Evolutionary conservation across 2,113 vertebrate genomes (phyloP).

Genomic region (Panurus biarmicus): DNA sequence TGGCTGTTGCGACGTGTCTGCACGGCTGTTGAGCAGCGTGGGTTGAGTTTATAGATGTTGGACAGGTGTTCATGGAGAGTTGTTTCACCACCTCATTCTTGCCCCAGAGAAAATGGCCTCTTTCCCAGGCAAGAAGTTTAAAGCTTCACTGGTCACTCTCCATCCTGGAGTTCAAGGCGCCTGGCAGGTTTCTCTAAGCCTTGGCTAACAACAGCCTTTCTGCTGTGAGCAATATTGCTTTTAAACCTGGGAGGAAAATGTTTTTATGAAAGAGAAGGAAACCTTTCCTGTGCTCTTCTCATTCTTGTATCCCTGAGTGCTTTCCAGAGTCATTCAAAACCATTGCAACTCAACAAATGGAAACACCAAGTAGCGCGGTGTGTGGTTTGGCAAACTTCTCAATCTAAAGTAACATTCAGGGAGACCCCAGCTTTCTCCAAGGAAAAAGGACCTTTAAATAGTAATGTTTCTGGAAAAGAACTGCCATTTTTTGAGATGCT

Average conservation of each 20-base stretch:
- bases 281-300: neutral
- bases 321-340: neutral
- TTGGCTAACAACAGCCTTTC: neutral
- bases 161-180: neutral
- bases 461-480: neutral
- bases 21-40: rapidly evolving
- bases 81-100: neutral
- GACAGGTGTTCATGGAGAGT: neutral
- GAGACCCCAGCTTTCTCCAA: neutral
- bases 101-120: neutral
- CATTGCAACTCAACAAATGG: neutral
- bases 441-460: neutral
- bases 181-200: neutral
- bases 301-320: neutral
- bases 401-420: neutral
- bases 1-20: neutral
- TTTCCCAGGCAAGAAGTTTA: neutral
- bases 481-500: neutral
- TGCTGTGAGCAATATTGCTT: neutral
- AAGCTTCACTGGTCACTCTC: neutral
- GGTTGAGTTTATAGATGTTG: neutral
- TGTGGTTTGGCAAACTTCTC: neutral
- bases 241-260: neutral
- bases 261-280: neutral
- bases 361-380: neutral